Evolutionary conservation across 35 echinoderm and acorn worm genomes (phyloP), one percentile per base, ranked within the genome.

Genomic region (Heliocidaris tuberculata): DNA sequence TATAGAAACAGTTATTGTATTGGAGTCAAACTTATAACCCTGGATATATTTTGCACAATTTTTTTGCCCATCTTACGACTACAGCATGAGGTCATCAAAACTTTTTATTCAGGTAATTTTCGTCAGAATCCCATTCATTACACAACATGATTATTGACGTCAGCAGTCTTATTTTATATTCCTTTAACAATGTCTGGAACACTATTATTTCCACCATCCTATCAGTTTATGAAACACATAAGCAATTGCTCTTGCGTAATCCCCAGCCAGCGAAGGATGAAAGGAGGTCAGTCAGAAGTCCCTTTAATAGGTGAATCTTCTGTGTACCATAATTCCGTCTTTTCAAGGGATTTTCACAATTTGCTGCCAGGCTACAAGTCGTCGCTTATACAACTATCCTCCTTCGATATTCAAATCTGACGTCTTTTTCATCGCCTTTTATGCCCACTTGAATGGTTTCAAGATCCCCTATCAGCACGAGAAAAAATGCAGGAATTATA

Each of bases 291-390:
- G 65, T 78, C 0, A 42, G 10, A 56, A 56, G 52, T 56, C 52
- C 52, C 52, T 78, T 5, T 21, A n/a, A 78, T 78, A 6, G 27
- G 5, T 21, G 16, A 71, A 27, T 78, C 21, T n/a, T 78, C 27
- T 78, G 65, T 24, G 27, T 78, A 27, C 21, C 65, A 27, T 78
- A 78, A 42, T 78, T 78, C 65, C 21, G 27, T 5, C 65, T 78
- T 78, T 78, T 78, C 65, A 27, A 78, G 21, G 65, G 65, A 78
- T 78, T n/a, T 78, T 78, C 65, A 78, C 65, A 78, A 78, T 78
- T 78, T 78, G 65, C 19, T 78, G 65, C 4, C 19, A 78, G 27
- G 65, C 21, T 78, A 78, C 65, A 21, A 78, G 65, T 24, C 27
- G 21, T 78, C 65, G 65, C 65, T 78, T n/a, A 7, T 21, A 78